phyloP scores from a whole-genome alignment of 2,888 invertebrate genomes.

The Alloscopus bannaensis region DNA sequence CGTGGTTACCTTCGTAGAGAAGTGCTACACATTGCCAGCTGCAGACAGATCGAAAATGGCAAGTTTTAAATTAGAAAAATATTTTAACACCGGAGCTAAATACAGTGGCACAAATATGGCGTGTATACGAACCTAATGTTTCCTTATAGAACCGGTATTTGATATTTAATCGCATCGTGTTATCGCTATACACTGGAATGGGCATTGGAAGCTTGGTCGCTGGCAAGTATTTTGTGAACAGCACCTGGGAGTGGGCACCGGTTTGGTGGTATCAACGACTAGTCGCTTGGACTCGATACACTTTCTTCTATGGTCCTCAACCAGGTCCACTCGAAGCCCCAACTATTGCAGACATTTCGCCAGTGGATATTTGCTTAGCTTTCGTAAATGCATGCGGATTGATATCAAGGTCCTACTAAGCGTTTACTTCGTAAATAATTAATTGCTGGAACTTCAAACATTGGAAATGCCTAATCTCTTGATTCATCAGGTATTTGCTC shows the following conservation, averaged over 20 bases:
- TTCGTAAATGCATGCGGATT: background rate
- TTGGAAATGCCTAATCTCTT: background rate
- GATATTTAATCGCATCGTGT: slow-evolving; percentile 16
- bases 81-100: too few species aligned
- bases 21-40: background rate
- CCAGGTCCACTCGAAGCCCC: background rate
- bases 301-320: slow-evolving; percentile 3
- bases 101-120: too few species aligned
- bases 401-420: background rate
- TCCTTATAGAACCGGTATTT: slow-evolving; percentile 10
- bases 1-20: slow-evolving; percentile 6
- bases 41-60: slow-evolving; percentile 15
- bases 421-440: too few species aligned
- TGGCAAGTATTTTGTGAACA: slow-evolving; percentile 3
- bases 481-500: background rate
- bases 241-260: background rate
- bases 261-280: slow-evolving; percentile 11
- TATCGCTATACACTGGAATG: slow-evolving; percentile 17
- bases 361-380: background rate
- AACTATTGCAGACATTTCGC: background rate
- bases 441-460: background rate
- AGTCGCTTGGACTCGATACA: background rate
- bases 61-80: background rate
- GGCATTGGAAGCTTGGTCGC: background rate
- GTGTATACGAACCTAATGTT: too few species aligned